Evolutionary conservation across 2,797 vertebrate species (phyloP).

Genomic region (Odontamblyopus rebecca): DNA sequence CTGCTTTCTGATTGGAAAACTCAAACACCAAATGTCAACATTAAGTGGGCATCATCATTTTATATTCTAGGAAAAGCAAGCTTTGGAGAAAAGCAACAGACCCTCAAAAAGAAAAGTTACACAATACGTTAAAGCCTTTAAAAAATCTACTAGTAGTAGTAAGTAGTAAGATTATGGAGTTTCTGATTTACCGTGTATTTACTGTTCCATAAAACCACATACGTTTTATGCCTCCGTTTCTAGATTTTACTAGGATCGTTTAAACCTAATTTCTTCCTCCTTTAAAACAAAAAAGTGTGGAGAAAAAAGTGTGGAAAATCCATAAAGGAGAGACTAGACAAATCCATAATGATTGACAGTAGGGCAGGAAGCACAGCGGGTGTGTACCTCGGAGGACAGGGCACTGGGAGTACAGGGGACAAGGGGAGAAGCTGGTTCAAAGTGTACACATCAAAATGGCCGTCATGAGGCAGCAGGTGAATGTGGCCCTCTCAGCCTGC

Average conservation of each 20-base stretch:
- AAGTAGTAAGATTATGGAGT: too few relatives aligned
- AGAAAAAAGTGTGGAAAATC: conserved; percentile 14
- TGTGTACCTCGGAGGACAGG: conserved; percentile 3
- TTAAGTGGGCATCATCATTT: too few relatives aligned
- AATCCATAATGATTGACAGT: conserved; percentile 29
- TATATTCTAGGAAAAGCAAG: too few relatives aligned
- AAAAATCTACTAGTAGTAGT: too few relatives aligned
- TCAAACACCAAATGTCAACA: too few relatives aligned
- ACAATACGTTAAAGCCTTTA: too few relatives aligned
- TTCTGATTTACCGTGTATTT: not conserved
- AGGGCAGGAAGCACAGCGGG: conserved; percentile 28
- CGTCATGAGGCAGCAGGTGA: conserved; percentile 52
- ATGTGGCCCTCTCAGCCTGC: conserved; percentile 7
- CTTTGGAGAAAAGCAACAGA: too few relatives aligned
- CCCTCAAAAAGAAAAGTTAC: too few relatives aligned
- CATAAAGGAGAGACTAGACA: conserved; percentile 8
- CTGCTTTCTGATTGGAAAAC: too few relatives aligned
- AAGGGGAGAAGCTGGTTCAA: too few relatives aligned
- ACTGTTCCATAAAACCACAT: not conserved
- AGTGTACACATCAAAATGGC: conserved; percentile 10
- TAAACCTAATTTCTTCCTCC: not conserved
- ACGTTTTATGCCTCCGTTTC: not conserved
- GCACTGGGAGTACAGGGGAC: not conserved
- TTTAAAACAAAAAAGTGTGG: not conserved
- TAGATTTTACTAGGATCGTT: not conserved